Base-by-base conservation (phyloP, 2,113 vertebrate genomes). In the Tyto alba region DNA sequence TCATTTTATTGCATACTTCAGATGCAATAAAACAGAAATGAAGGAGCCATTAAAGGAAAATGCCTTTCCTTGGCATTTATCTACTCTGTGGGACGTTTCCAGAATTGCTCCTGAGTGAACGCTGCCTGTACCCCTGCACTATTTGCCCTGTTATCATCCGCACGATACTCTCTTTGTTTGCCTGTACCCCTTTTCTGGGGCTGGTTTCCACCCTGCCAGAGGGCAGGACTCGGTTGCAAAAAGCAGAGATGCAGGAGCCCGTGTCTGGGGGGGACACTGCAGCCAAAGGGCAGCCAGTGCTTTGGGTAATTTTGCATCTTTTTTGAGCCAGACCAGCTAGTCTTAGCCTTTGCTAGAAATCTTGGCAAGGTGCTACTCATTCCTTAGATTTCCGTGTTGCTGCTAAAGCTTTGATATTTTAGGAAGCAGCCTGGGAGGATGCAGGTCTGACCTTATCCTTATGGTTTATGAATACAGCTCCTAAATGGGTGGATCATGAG, bases 21-120 rank as follows among this genome's bases (percentile, higher is more conserved):
- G 77, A 68, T 56, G 66, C 74, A 91, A 56, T 91, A 84, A 89
- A 89, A 85, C 77, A 75, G 71, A 93, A 96, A 89, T 53, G 48
- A 95, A 89, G 60, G 43, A 18, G 7, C 53, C 36, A 32, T 87
- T 94, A 91, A 82, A 93, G 43, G 53, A 67, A 95, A 93, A 63
- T 36, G 23, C 6, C 81, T 36, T 92, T 82, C 50, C 27, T 48
- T 79, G 62, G 43, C n/a, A 75, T 72, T 72, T 88, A 52, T 53
- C 66, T 72, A 3, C 38, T 84, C 80, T 43, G 32, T 29, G n/a
- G 52, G 81, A 38, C 72, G 20, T 75, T 93, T 88, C 73, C 52
- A 77, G 85, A 78, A 71, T 36, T 63, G 47, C 60, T 97, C n/a
- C 56, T 89, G 15, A 34, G 41, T 57, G 55, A 91, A 50, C 2